phyloP scores from a whole-genome alignment of 2,888 invertebrate species.

The Hydriomena furcata region DNA sequence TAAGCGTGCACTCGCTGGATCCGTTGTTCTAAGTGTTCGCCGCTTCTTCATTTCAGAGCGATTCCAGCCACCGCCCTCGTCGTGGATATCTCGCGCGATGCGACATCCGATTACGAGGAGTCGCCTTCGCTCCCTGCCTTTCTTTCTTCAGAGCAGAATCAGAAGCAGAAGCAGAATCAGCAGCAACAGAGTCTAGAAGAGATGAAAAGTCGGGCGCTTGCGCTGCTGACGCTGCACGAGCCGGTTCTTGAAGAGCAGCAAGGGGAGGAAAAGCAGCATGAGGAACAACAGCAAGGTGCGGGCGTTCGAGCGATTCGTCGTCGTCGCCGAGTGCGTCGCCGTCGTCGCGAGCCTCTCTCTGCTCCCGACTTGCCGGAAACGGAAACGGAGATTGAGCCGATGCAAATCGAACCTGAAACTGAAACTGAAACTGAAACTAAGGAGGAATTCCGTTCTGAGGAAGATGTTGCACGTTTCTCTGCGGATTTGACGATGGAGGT shows the following conservation, averaged over 20 bases:
- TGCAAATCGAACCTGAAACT: no score
- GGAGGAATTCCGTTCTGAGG: background rate
- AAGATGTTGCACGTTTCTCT: no score
- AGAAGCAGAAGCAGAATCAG: background rate
- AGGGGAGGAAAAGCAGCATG: background rate
- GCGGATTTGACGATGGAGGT: background rate
- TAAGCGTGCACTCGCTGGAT: no score
- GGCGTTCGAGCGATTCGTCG: background rate
- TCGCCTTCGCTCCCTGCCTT: background rate
- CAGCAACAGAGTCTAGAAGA: conserved; percentile 22
- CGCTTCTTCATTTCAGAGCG: conserved; percentile 2
- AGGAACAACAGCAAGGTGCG: no score
- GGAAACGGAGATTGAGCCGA: background rate
- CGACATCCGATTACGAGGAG: background rate
- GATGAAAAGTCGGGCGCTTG: conserved; percentile 40
- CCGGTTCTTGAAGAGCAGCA: background rate
- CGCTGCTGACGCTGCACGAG: conserved; percentile 24
- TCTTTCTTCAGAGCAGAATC: background rate
- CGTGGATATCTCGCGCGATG: conserved; percentile 1
- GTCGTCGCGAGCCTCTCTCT: conserved; percentile 15
- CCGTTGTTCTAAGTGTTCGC: no score
- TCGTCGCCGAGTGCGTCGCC: conserved; percentile 14
- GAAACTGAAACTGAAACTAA: no score
- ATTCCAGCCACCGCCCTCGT: background rate
- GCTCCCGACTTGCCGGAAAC: background rate